Evolutionary conservation across 2,113 vertebrate genomes (phyloP).

Genomic region (Laticauda laticaudata): DNA sequence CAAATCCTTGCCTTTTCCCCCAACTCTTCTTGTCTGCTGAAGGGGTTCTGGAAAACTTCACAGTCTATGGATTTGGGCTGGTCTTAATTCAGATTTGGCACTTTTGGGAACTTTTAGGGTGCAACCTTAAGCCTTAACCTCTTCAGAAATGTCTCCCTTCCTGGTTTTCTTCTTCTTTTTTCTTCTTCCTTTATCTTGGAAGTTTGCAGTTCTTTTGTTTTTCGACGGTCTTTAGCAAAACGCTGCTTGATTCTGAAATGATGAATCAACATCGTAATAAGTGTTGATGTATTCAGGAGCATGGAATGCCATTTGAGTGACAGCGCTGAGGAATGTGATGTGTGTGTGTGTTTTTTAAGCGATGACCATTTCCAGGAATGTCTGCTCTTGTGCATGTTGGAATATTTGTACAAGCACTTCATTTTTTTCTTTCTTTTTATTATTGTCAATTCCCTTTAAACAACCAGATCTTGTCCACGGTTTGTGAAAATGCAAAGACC

Average conservation of each 20-base stretch:
- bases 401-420: background rate
- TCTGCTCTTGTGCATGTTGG: background rate
- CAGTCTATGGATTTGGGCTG: background rate
- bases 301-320: background rate
- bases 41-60: background rate
- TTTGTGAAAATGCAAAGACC: background rate
- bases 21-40: background rate
- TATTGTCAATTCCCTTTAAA: background rate
- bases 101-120: background rate
- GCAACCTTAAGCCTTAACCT: background rate
- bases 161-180: background rate
- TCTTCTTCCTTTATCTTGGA: background rate
- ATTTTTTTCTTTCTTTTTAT: background rate
- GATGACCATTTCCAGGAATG: background rate
- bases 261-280: background rate
- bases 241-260: background rate
- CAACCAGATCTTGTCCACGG: too few relatives aligned
- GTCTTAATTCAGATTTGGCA: background rate
- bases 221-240: background rate
- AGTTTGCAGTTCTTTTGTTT: background rate
- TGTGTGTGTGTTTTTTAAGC: background rate
- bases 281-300: background rate
- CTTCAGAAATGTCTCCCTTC: background rate
- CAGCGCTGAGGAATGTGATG: background rate
- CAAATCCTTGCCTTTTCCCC: background rate